A percentile compares a stretch with the other conserved stretches of the same genome.
Conservation (phyloP, 2,888 invertebrate genomes). For the Cartodere bifasciata region DNA sequence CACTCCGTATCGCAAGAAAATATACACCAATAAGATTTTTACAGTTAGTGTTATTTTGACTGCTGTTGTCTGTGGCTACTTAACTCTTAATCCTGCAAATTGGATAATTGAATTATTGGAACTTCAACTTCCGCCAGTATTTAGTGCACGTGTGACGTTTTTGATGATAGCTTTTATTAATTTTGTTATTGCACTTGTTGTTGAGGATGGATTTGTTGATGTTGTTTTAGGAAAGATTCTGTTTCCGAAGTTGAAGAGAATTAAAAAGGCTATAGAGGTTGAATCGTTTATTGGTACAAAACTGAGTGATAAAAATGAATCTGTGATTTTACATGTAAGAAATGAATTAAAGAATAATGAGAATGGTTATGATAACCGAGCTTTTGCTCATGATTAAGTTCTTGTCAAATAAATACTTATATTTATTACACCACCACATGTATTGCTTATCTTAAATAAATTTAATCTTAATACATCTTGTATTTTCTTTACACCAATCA, state of each 20-base stretch:
- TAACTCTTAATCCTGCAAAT: conserved; percentile 36
- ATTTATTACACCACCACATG: too few relatives aligned
- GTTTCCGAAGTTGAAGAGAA: conserved; percentile 34
- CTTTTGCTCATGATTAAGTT: too few relatives aligned
- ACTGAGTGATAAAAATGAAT: too few relatives aligned
- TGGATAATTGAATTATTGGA: conserved; percentile 45
- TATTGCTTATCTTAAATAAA: too few relatives aligned
- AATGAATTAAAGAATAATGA: too few relatives aligned
- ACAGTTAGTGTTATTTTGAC: conserved; percentile 37
- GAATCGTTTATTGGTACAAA: too few relatives aligned
- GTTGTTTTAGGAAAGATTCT: conserved; percentile 42
- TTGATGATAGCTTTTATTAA: conserved; percentile 39
- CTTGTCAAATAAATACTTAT: too few relatives aligned
- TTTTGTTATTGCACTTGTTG: conserved; percentile 41
- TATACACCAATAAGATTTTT: conserved; percentile 47
- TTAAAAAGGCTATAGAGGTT: conserved; percentile 15
- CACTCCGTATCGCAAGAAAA: conserved; percentile 48
- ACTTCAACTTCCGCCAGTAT: conserved; percentile 50
- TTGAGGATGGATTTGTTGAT: conserved; percentile 46
- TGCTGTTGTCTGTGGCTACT: conserved; percentile 38
- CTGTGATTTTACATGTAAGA: too few relatives aligned
- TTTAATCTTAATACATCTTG: too few relatives aligned
- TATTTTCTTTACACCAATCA: too few relatives aligned
- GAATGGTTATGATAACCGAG: too few relatives aligned
- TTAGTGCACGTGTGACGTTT: conserved; percentile 32